Evolutionary conservation across 1,140 invertebrate species (phyloP).

Genomic region (Ganaspis sp.): DNA sequence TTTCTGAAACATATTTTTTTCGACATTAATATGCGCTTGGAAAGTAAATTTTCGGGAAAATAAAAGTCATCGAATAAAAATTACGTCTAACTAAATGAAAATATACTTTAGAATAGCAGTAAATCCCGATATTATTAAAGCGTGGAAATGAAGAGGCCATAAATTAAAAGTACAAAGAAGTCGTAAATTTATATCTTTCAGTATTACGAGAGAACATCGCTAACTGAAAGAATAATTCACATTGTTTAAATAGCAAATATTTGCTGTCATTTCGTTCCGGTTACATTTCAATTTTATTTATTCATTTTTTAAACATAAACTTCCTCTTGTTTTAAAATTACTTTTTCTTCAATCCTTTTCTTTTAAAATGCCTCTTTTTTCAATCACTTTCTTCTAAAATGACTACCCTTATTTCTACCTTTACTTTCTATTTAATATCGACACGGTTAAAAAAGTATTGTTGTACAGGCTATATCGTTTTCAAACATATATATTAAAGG

Average conservation of each 20-base stretch:
- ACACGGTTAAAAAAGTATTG: too few species aligned
- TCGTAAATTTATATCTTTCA: conserved; percentile 8
- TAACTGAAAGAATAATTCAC: conserved; percentile 4
- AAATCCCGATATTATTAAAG: conserved; percentile 11
- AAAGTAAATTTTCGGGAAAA: not conserved
- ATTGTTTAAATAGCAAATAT: not conserved
- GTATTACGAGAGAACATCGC: conserved; percentile 3
- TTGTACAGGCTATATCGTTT: too few species aligned
- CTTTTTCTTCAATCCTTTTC: too few species aligned
- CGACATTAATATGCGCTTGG: not conserved
- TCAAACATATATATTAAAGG: too few species aligned
- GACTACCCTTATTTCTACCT: too few species aligned
- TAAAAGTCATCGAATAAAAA: conserved; percentile 10
- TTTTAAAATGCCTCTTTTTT: too few species aligned
- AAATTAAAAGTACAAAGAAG: conserved; percentile 6
- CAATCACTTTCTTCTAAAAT: too few species aligned
- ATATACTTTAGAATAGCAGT: conserved; percentile 10
- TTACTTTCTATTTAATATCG: too few species aligned
- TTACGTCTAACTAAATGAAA: conserved; percentile 8
- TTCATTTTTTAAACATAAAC: too few species aligned
- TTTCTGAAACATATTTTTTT: not conserved
- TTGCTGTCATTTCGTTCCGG: too few species aligned
- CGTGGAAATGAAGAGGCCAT: not conserved
- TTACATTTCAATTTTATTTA: too few species aligned
- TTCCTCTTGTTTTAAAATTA: too few species aligned